A percentile compares a stretch with the other conserved stretches of the same genome.
These are phyloP conservation scores for Sardina pilchardus DNA, from an alignment of 2,113 vertebrate species.

Conservation along the genomic window DNA sequence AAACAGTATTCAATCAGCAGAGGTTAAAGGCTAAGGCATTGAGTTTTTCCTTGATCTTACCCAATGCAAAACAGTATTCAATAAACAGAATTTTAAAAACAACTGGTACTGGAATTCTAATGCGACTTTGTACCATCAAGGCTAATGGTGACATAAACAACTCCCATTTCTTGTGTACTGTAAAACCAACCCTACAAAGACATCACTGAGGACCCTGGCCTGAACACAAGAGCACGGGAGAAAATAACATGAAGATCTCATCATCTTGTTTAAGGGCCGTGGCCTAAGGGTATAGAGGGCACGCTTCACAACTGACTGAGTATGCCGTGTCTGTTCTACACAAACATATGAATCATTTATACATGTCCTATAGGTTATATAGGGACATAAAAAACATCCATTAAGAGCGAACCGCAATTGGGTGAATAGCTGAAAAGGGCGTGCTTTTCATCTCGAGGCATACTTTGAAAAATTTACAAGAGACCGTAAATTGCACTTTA, in stretches of 20 bases:
- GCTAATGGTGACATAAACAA: neutral
- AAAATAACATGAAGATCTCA: neutral
- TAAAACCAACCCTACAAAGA: neutral
- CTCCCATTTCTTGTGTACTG: neutral
- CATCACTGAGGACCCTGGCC: too few species aligned
- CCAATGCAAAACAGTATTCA: neutral
- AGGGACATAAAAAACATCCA: neutral
- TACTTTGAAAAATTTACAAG: neutral
- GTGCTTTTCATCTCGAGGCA: neutral
- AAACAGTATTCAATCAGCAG: neutral
- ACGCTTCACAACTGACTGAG: neutral
- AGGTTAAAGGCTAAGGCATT: neutral
- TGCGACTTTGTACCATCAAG: neutral
- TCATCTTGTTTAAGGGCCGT: neutral
- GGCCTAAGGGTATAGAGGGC: neutral
- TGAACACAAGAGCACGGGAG: neutral
- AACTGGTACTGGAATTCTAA: too few species aligned
- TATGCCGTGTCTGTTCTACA: neutral
- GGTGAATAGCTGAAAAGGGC: neutral
- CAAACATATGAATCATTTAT: constrained; percentile 11
- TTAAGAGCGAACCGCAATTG: neutral
- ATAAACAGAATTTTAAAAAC: neutral
- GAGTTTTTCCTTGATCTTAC: too few species aligned
- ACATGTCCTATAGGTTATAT: neutral
- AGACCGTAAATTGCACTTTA: neutral